A percentile compares a stretch with the other conserved stretches of the same genome.
Evolutionary conservation across 2,888 invertebrate species (phyloP).

Genomic region (Eudemis profundana): DNA sequence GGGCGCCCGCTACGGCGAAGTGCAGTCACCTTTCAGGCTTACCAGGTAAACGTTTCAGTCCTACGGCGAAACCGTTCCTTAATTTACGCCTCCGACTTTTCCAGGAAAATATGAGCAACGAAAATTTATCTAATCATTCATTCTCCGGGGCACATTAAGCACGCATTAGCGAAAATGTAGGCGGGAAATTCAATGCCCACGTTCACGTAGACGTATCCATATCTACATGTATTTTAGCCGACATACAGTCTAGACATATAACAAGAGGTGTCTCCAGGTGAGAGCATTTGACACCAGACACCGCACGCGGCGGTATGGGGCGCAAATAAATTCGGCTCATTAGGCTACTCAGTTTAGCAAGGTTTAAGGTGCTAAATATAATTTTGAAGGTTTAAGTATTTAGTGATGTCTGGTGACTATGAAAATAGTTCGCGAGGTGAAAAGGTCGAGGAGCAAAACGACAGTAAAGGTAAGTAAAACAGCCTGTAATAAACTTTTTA

Average conservation of each 20-base stretch:
- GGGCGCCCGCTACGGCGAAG: constrained; percentile 66
- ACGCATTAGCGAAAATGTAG: constrained; percentile 21
- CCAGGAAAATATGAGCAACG: not conserved
- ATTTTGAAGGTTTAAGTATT: not conserved
- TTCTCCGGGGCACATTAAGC: constrained; percentile 6
- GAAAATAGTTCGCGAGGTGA: constrained; percentile 42
- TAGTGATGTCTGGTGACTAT: constrained; percentile 32
- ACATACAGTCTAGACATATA: constrained; percentile 42
- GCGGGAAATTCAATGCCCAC: constrained; percentile 3
- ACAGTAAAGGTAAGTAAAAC: constrained; percentile 50
- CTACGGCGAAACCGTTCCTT: not conserved
- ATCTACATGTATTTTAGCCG: constrained; percentile 10
- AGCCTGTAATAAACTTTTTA: not conserved
- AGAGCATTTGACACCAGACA: constrained; percentile 23
- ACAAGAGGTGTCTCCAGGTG: constrained; percentile 20
- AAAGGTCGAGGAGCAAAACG: constrained; percentile 44
- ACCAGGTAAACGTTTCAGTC: constrained; percentile 48
- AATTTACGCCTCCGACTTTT: not conserved
- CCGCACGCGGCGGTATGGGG: constrained; percentile 5
- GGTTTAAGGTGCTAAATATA: not conserved
- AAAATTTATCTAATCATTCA: constrained; percentile 15
- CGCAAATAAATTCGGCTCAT: not conserved
- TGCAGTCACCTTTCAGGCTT: constrained; percentile 75
- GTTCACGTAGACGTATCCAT: not conserved
- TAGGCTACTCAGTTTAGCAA: not conserved